A percentile compares a stretch with the other conserved stretches of the same genome.
Evolutionary conservation across 2,113 vertebrate species (phyloP).

Genomic region (Rhinichthys klamathensis): DNA sequence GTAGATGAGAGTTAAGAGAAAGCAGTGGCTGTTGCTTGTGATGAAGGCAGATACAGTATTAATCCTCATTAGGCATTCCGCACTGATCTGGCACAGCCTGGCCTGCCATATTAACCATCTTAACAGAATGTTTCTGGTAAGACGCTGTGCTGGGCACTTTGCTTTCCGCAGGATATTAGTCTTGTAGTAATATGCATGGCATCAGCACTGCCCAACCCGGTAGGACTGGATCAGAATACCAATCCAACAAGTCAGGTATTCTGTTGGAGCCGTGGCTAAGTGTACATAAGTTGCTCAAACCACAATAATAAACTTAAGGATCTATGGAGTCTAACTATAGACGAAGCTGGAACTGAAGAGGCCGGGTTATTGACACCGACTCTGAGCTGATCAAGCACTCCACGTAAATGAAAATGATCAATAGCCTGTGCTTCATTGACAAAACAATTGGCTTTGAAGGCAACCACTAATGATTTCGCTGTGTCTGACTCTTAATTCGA

Average conservation of each 20-base stretch:
- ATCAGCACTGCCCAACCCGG: conserved; percentile 1
- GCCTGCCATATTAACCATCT: conserved; percentile 33
- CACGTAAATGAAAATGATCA: conserved; percentile 53
- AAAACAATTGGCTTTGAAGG: conserved; percentile 52
- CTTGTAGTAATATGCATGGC: background rate
- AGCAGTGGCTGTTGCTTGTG: conserved; percentile 58
- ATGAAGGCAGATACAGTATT: conserved; percentile 62
- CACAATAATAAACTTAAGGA: conserved; percentile 1
- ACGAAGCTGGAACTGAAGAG: background rate
- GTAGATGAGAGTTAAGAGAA: conserved; percentile 26
- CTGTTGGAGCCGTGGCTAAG: conserved; percentile 6
- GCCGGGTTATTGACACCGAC: conserved; percentile 14
- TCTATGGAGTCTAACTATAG: conserved; percentile 9
- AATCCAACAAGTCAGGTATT: conserved; percentile 12
- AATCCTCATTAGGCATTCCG: conserved; percentile 68
- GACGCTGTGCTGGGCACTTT: background rate
- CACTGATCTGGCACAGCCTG: conserved; percentile 25
- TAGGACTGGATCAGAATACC: background rate
- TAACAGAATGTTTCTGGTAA: conserved; percentile 30
- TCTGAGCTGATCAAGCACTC: conserved; percentile 33
- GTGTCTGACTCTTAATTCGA: conserved; percentile 49
- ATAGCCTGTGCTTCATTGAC: conserved; percentile 49
- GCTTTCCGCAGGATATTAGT: conserved; percentile 34
- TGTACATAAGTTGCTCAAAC: conserved; percentile 13
- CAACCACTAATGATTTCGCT: conserved; percentile 45